Base-by-base conservation (phyloP, 2,113 vertebrate genomes). In the Lampris incognitus region DNA sequence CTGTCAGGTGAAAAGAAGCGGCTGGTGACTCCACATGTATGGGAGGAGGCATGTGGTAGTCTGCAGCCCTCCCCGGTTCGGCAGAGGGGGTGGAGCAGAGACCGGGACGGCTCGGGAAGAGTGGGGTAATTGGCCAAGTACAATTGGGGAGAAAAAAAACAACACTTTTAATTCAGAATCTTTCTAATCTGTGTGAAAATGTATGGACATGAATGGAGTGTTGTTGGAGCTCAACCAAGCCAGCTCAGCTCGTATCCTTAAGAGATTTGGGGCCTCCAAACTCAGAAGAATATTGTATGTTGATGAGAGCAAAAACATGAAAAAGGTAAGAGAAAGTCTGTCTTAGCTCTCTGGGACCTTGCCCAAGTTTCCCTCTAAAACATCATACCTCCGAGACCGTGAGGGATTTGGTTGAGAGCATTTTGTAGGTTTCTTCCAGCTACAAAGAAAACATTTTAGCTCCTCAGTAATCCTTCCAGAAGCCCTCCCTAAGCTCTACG, bases 401-500 rank as follows among this genome's bases (percentile, higher is more conserved):
- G 66, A 72, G 87, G 84, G 82, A 81, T 89, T 88, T 88, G 71
- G 61, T 71, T 74, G 73, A 81, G 87, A 87, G 85, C 78, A 81
- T 90, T 92, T 92, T 92, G 92, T 82, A 66, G 85, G 87, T 92
- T 94, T 93, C 93, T 78, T 91, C 85, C 82, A 85, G 85, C 89
- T 85, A 90, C 89, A 93, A 94, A 93, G 93, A 94, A 95, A 95
- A 94, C 88, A 94, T 93, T 94, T 94, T 92, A 90, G 83, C 82
- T 76, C 74, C 81, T 80, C 72, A 59, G 79, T 94, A 94, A 94
- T 93, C 92, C 92, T 89, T 85, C 84, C 80, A 51, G 74, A 89
- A 91, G 84, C 83, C 81, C 81, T 85, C 87, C 83, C 79, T 88
- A 92, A 91, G 86, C 91, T 90, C 82, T 44, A n/a, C 72, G 81